These are phyloP conservation scores for Phaonia tiefii DNA, from an alignment of 2,888 invertebrate genomes.

Conservation along the genomic window DNA sequence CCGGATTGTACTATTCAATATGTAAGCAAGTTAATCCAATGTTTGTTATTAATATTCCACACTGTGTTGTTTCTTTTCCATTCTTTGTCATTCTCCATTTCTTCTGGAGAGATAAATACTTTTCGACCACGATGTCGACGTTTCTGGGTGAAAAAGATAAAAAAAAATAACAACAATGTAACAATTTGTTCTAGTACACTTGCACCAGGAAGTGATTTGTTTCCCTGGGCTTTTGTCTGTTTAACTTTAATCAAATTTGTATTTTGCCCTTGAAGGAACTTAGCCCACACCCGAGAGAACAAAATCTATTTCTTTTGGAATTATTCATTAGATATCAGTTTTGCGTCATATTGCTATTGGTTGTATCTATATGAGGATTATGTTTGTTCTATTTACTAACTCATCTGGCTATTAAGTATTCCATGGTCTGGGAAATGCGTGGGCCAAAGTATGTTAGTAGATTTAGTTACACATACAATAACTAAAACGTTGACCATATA, in stretches of 20 bases:
- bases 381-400: too few species aligned
- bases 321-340: too few species aligned
- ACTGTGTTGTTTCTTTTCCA: constrained; percentile 30
- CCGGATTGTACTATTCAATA: background rate
- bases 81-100: background rate
- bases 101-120: background rate
- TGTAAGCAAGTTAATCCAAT: constrained; percentile 39
- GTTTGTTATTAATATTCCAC: constrained; percentile 41
- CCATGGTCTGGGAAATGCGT: too few species aligned
- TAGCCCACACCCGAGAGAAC: too few species aligned
- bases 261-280: background rate
- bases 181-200: constrained; percentile 32
- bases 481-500: too few species aligned
- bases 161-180: constrained; percentile 26
- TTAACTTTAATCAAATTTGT: constrained; percentile 10
- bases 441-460: too few species aligned
- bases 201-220: constrained; percentile 34
- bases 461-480: too few species aligned
- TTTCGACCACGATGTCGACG: background rate
- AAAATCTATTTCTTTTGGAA: too few species aligned
- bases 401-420: too few species aligned
- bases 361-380: too few species aligned
- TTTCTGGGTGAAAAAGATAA: constrained; percentile 20
- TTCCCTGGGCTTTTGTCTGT: constrained; percentile 21
- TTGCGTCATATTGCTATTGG: too few species aligned